phyloP scores from a whole-genome alignment of 2,888 invertebrate genomes.

The Leptogaster cylindrica region DNA sequence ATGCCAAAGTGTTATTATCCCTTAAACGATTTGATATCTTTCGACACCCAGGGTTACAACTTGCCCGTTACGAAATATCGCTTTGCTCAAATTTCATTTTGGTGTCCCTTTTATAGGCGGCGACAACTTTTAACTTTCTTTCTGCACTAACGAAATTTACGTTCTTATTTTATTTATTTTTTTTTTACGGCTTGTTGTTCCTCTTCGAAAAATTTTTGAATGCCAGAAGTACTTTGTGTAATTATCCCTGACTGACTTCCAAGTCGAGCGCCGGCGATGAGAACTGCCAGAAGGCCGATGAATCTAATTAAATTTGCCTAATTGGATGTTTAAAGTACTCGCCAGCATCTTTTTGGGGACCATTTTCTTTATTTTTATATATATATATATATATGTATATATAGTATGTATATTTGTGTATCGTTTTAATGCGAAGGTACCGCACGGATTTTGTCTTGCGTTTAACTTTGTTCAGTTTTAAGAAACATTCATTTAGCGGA shows the following conservation, averaged over 20 bases:
- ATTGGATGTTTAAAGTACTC: conserved; percentile 45
- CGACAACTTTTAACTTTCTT: conserved; percentile 18
- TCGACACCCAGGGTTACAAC: conserved; percentile 19
- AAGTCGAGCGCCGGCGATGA: conserved; percentile 11
- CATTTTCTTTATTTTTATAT: conserved; percentile 1
- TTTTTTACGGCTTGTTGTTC: conserved; percentile 33
- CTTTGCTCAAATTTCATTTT: conserved; percentile 19
- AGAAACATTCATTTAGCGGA: neutral
- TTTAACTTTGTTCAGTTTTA: conserved; percentile 4
- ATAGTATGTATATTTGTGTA: too few relatives aligned
- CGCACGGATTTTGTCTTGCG: neutral
- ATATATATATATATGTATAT: conserved; percentile 3
- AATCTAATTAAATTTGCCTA: conserved; percentile 46
- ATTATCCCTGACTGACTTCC: conserved; percentile 34
- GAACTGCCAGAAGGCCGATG: conserved; percentile 35
- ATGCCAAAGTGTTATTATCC: conserved; percentile 40
- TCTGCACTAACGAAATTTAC: conserved; percentile 41
- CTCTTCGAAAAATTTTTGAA: conserved; percentile 19
- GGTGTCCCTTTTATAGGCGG: conserved; percentile 4
- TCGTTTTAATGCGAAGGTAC: neutral
- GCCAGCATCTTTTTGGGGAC: conserved; percentile 25
- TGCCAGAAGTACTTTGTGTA: conserved; percentile 38
- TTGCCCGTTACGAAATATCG: neutral
- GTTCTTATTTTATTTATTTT: too few relatives aligned
- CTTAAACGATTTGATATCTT: conserved; percentile 45